phyloP scores from a whole-genome alignment of 2,888 invertebrate genomes.

The Calameuta pallipes region DNA sequence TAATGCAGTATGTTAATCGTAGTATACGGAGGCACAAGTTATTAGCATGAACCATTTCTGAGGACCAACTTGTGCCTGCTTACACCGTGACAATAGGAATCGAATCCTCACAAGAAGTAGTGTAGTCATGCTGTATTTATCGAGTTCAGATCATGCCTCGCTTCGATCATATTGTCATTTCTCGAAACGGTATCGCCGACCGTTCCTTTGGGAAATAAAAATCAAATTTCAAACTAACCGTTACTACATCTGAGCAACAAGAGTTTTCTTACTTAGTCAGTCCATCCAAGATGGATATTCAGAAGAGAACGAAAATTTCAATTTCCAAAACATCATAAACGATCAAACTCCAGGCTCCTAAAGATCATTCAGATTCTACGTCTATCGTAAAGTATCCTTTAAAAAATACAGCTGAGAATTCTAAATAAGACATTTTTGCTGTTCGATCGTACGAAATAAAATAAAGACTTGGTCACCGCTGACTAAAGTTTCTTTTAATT shows the following conservation, averaged over 20 bases:
- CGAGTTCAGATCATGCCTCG: neutral
- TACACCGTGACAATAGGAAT: conserved; percentile 35
- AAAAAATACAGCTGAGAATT: neutral
- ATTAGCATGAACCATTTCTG: conserved; percentile 15
- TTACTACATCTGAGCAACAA: no score
- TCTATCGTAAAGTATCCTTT: neutral
- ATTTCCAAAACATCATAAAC: neutral
- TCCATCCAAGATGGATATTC: no score
- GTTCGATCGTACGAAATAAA: neutral
- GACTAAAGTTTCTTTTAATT: neutral
- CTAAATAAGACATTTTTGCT: neutral
- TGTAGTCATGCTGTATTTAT: conserved; percentile 14
- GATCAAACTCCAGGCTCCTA: neutral
- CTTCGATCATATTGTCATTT: neutral
- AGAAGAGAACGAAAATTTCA: neutral
- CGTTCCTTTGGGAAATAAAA: neutral
- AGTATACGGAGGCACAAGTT: conserved; percentile 29
- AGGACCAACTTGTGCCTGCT: conserved; percentile 40
- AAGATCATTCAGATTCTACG: neutral
- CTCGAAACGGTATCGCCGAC: neutral
- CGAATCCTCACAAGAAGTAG: conserved; percentile 25
- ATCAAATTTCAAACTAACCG: neutral
- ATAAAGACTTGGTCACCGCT: neutral
- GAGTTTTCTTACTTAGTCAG: no score
- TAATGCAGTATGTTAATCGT: neutral